These are phyloP conservation scores for Chloroceryle inda DNA, from an alignment of 2,797 vertebrate species.

Conservation along the genomic window DNA sequence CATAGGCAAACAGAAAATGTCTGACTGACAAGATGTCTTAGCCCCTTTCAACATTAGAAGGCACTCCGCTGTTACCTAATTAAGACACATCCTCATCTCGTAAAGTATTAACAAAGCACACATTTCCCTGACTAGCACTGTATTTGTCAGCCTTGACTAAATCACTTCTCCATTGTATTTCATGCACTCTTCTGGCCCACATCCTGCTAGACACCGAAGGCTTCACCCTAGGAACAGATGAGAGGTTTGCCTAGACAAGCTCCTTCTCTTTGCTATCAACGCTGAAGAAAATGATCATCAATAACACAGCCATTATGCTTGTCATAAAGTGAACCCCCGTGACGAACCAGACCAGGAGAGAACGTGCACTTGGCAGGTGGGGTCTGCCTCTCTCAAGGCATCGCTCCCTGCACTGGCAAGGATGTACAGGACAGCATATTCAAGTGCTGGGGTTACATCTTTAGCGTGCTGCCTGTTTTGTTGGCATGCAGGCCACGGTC, in stretches of 20 bases:
- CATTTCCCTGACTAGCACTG: neutral
- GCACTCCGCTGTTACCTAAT: slow-evolving; percentile 18
- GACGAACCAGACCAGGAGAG: neutral
- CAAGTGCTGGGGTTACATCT: neutral
- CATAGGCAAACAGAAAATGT: slow-evolving; percentile 43
- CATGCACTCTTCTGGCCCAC: slow-evolving; percentile 44
- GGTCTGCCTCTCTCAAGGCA: neutral
- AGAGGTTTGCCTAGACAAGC: neutral
- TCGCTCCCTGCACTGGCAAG: neutral
- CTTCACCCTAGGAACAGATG: slow-evolving; percentile 9
- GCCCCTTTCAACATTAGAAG: slow-evolving; percentile 29
- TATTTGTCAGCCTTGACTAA: slow-evolving; percentile 59
- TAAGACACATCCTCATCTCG: slow-evolving; percentile 43
- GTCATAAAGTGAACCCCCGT: neutral
- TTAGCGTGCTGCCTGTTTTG: neutral
- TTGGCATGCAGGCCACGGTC: neutral
- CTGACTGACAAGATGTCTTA: slow-evolving; percentile 48
- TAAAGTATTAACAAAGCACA: slow-evolving; percentile 58
- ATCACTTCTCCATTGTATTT: slow-evolving; percentile 54
- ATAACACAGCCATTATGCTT: neutral
- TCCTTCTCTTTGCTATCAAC: neutral
- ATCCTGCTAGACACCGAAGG: slow-evolving; percentile 18
- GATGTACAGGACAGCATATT: rapidly evolving
- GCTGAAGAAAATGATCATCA: neutral
- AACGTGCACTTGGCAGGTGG: rapidly evolving